These are phyloP conservation scores for Ips nitidus DNA, from an alignment of 1,140 invertebrate species.

Conservation along the genomic window DNA sequence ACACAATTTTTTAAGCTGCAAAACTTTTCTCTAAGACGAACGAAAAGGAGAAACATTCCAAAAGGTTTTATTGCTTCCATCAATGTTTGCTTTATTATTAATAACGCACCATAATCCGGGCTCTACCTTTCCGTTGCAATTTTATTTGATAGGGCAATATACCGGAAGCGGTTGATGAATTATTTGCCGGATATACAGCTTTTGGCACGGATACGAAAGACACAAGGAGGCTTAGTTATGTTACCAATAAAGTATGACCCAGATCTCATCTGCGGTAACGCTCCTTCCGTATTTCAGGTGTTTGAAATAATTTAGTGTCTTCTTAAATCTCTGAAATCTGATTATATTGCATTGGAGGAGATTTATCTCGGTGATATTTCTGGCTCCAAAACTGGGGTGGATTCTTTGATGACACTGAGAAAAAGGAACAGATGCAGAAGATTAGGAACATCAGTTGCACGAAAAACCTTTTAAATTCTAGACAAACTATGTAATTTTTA, in stretches of 20 bases:
- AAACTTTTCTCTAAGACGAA: not conserved
- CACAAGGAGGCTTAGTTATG: too few relatives aligned
- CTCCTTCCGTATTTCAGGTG: not conserved
- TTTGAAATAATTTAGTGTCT: not conserved
- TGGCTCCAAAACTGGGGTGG: too few relatives aligned
- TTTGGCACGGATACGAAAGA: not conserved
- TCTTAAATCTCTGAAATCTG: too few relatives aligned
- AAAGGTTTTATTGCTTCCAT: constrained; percentile 5
- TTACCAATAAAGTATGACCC: not conserved
- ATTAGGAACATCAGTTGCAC: too few relatives aligned
- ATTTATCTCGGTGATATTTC: too few relatives aligned
- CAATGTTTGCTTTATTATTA: constrained; percentile 9
- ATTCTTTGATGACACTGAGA: too few relatives aligned
- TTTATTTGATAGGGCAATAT: constrained; percentile 6
- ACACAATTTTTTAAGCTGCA: not conserved
- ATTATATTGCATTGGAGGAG: too few relatives aligned
- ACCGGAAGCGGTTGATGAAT: constrained; percentile 1
- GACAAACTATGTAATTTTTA: too few relatives aligned
- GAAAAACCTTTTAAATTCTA: too few relatives aligned
- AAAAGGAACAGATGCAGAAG: too few relatives aligned
- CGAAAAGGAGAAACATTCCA: not conserved
- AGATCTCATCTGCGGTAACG: not conserved
- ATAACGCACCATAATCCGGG: not conserved
- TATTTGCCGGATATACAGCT: not conserved
- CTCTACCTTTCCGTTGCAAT: constrained; percentile 1